Evolutionary conservation across 2,888 invertebrate species (phyloP), one percentile per base, ranked within the genome.

Genomic region (Frankliniella fusca): DNA sequence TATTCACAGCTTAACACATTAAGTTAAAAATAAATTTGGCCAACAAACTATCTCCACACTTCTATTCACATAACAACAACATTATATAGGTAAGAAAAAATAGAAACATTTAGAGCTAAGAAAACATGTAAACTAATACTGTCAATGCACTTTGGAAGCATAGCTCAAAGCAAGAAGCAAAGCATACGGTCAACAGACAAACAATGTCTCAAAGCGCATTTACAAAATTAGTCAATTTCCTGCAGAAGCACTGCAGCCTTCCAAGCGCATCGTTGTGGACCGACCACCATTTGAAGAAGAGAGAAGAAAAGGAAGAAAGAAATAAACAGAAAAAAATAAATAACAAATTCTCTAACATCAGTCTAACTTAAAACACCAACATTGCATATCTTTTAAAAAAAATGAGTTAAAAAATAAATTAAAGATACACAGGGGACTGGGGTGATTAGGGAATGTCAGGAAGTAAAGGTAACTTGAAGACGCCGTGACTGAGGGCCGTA

Each of bases 321-420:
- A 76, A 76, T 76, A 76, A 76, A 76, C 70, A 76, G 70, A 76
- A 76, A 76, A 76, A 27, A 76, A 76, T 76, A 76, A 76, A 76
- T 76, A 76, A 76, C 70, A 76, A 76, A 76, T 76, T 76, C 70
- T 76, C 70, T 76, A 76, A 76, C 70, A 76, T 76, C 70, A 76
- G 70, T 76, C 70, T 27, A 76, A 76, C 70, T 23, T 23, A 76
- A 76, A 76, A 76, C 70, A 76, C 70, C 70, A 76, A 76, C 70
- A 76, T 23, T 76, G 70, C 27, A 27, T 23, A 12, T 23, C 70
- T 27, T 76, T 61, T 20, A 7, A 61, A 61, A 18, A 61, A 61
- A 61, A 20, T n/a, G n/a, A 61, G 18, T 61, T 1, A 38, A 38
- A 38, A 38, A 38, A 38, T 38, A 38, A 38, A 38, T 18, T 18